These are phyloP conservation scores for Tangara arthus DNA, from an alignment of 2,797 vertebrate genomes.

Conservation along the genomic window DNA sequence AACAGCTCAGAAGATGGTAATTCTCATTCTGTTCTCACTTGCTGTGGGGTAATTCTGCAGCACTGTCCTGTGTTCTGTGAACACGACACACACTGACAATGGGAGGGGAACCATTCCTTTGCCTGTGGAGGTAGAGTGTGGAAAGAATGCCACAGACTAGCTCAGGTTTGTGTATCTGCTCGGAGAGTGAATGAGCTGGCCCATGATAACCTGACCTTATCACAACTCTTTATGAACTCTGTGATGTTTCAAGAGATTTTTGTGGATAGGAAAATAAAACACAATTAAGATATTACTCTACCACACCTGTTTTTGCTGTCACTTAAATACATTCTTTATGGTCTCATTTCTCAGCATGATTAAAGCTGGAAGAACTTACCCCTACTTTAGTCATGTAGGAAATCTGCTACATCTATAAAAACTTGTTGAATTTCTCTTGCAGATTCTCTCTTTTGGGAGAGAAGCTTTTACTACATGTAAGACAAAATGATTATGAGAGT, in stretches of 20 bases:
- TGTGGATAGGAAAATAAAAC: not conserved
- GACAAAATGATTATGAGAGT: not conserved
- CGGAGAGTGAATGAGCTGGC: not conserved
- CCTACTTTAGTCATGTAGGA: not conserved
- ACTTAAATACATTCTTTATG: not conserved
- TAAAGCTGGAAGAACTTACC: not conserved
- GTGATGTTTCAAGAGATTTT: not conserved
- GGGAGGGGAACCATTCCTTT: not conserved
- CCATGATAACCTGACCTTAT: not conserved
- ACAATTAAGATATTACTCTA: not conserved
- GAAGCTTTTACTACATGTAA: not conserved
- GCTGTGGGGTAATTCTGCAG: not conserved
- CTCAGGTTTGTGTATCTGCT: not conserved
- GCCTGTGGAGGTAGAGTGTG: not conserved
- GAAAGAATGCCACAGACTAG: not conserved
- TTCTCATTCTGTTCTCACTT: not conserved
- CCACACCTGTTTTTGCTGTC: not conserved
- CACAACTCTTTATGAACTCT: not conserved
- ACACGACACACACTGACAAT: not conserved
- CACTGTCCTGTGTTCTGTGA: not conserved
- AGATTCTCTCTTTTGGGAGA: not conserved
- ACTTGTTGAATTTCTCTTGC: not conserved
- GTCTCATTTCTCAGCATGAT: not conserved
- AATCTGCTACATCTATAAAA: not conserved
- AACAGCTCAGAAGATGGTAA: not conserved